Evolutionary conservation across 2,888 invertebrate species (phyloP), one percentile per base, ranked within the genome.

Genomic region (Ophioninae sp.): DNA sequence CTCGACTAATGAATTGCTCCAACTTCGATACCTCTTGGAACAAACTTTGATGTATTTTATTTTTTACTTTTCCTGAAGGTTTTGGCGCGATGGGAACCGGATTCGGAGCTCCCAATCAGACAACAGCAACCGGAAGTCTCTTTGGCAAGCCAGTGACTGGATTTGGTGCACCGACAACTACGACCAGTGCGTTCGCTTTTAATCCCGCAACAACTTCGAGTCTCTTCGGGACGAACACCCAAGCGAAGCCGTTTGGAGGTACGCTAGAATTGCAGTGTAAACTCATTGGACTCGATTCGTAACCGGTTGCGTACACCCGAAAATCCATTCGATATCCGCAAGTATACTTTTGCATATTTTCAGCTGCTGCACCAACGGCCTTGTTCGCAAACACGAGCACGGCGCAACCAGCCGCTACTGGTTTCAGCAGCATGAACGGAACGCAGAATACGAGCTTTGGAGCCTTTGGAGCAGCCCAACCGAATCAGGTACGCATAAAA

Each of bases 101-200:
- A 30, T 95, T 95, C 89, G 93, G 94, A 80, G 94, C 95, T 79
- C 93, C 95, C 0, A 93, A 95, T 85, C 94, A 95, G 64, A 80
- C 92, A 17, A 92, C 95, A 82, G 94, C 95, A 0, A 94, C 94
- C 0, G 94, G 94, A 62, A 94, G 94, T 69, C 94, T 96, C 57
- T 96, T 97, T 93, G 96, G 95, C 0, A 96, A 96, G 93, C 94
- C 94, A 74, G 94, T 93, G 86, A 93, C 94, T 72, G 95, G 93
- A 17, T 96, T 96, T 89, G 96, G 95, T 64, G 89, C 93, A 30
- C 92, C 93, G 68, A 93, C 94, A n/a, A 90, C 91, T 90, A 89
- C 93, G 8, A 91, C 93, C 0, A 93, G 93, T 64, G 92, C 92
- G 57, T 94, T 94, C 87, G 91, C 93, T 59, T 93, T 93, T 70